A percentile compares a stretch with the other conserved stretches of the same genome.
phyloP scores from a whole-genome alignment of 2,888 invertebrate genomes.

The Acanthosepion pharaonis region DNA sequence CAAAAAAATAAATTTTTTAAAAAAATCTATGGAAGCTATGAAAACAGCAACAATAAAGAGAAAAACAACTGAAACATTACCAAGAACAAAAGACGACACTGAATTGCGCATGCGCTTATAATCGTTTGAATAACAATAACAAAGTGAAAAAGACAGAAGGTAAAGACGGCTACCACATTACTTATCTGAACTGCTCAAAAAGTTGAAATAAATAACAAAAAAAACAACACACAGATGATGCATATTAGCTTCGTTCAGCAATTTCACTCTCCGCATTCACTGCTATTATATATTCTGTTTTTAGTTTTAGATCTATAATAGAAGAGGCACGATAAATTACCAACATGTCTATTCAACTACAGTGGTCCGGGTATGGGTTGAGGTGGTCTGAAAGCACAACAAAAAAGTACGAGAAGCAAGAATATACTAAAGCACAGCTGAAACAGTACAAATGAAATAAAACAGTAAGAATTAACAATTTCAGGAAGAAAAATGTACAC shows the following conservation, averaged over 20 bases:
- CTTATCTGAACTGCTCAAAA: background rate
- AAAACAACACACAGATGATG: background rate
- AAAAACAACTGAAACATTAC: background rate
- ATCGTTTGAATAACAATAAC: background rate
- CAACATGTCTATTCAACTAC: background rate
- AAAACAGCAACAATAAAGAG: background rate
- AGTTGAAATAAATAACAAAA: background rate
- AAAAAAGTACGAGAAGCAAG: background rate
- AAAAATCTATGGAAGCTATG: background rate
- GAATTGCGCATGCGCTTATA: background rate
- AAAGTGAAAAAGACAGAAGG: background rate
- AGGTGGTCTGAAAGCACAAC: background rate
- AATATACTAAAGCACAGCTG: background rate
- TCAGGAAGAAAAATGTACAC: background rate
- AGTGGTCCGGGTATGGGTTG: background rate
- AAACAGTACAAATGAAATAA: background rate
- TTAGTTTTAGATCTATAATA: slow-evolving; percentile 20
- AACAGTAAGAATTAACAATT: background rate
- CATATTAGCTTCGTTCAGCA: background rate
- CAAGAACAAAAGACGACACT: background rate
- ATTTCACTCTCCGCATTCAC: background rate
- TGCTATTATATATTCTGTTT: slow-evolving; percentile 22
- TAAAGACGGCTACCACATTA: no score
- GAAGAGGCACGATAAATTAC: background rate
- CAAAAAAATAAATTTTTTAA: background rate